phyloP scores from a whole-genome alignment of 2,113 vertebrate genomes.

The Tauraco erythrolophus region DNA sequence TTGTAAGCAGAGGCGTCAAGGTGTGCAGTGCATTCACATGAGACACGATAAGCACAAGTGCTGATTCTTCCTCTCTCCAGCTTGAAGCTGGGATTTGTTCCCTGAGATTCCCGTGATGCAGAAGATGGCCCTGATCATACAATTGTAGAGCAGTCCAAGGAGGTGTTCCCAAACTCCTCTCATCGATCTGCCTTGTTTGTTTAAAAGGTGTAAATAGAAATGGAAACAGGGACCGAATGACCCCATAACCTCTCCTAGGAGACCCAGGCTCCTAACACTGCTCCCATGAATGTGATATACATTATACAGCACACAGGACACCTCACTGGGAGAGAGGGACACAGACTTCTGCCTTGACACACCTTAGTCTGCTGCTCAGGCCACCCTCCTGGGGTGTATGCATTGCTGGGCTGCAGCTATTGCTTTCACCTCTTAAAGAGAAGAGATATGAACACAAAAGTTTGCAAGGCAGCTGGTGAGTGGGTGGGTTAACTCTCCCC shows the following conservation, averaged over 20 bases:
- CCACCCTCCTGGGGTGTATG: neutral
- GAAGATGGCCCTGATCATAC: neutral
- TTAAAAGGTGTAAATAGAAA: neutral
- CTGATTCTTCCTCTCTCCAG: neutral
- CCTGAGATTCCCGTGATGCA: neutral
- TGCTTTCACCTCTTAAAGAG: neutral
- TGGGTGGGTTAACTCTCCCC: neutral
- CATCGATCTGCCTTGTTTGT: fast-evolving
- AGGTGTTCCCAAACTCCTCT: neutral
- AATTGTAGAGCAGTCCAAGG: neutral
- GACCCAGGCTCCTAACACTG: neutral
- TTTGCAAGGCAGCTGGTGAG: neutral
- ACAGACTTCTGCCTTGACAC: fast-evolving
- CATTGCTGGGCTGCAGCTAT: neutral
- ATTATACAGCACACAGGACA: too few species aligned
- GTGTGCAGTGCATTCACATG: neutral
- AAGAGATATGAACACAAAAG: fast-evolving
- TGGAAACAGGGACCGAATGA: fast-evolving
- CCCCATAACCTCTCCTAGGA: neutral
- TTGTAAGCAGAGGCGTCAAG: neutral
- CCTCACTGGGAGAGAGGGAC: neutral
- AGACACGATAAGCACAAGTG: neutral
- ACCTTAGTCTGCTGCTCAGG: neutral
- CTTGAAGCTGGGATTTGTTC: neutral
- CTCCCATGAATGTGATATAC: neutral